Conservation (phyloP, 37 sponge, comb jelly and placozoan genomes). For the Halichondria panicea region DNA sequence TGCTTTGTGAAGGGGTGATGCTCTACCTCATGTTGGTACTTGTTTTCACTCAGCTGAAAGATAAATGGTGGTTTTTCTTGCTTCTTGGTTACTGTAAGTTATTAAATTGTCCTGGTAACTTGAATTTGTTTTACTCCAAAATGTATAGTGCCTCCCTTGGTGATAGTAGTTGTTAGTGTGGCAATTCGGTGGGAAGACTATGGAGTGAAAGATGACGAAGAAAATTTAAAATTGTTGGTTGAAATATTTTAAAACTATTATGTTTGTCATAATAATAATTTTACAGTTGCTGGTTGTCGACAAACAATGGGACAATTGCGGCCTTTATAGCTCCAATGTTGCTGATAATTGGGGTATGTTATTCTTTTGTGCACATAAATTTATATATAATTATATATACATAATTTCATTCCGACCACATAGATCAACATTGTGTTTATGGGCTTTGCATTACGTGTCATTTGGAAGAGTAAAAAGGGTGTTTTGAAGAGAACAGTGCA, state of each 20-base stretch:
- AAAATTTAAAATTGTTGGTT: background rate
- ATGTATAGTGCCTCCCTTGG: slow-evolving; percentile 33
- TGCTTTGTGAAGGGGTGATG: slow-evolving; percentile 71
- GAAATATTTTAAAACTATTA: background rate
- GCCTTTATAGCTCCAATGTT: slow-evolving; percentile 52
- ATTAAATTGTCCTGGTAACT: no score
- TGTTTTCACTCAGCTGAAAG: slow-evolving; percentile 30
- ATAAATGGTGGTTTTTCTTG: slow-evolving; percentile 59
- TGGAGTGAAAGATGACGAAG: slow-evolving; percentile 24
- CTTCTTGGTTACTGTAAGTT: slow-evolving; percentile 53
- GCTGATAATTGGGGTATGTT: slow-evolving; percentile 37
- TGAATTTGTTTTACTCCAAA: background rate
- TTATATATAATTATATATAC: no score
- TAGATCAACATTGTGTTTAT: no score
- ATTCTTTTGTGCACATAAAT: no score
- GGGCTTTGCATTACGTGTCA: no score
- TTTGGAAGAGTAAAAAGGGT: no score
- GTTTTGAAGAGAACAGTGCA: no score
- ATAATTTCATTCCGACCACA: no score
- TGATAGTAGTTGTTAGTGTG: slow-evolving; percentile 42
- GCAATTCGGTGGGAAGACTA: slow-evolving; percentile 18
- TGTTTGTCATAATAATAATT: no score
- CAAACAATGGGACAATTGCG: slow-evolving; percentile 33
- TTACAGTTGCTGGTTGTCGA: slow-evolving; percentile 56
- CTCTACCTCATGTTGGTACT: slow-evolving; percentile 63